phyloP scores from a whole-genome alignment of 2,113 vertebrate species.

The Psophia crepitans region DNA sequence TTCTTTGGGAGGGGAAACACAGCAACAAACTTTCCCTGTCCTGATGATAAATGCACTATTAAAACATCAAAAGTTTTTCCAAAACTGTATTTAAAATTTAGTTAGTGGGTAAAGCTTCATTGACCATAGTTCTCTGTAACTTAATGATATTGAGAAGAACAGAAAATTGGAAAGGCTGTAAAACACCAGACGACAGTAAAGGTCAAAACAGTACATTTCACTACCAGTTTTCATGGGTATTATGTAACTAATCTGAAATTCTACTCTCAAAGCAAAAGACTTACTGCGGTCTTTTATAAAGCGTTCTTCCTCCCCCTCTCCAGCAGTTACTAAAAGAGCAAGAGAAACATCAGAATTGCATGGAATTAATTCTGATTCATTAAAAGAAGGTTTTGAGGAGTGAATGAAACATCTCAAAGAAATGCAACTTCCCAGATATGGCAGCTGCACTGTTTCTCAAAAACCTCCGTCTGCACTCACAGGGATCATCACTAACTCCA shows the following conservation, averaged over 20 bases:
- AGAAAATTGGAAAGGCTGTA: background rate
- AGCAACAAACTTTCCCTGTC: background rate
- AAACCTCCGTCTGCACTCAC: background rate
- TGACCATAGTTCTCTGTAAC: background rate
- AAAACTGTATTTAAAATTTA: background rate
- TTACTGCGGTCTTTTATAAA: background rate
- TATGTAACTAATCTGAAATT: background rate
- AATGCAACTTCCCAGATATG: background rate
- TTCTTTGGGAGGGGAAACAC: background rate
- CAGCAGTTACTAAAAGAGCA: background rate
- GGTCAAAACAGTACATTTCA: background rate
- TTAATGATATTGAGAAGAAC: background rate
- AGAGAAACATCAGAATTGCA: background rate
- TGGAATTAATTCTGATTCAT: background rate
- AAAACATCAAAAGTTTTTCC: background rate
- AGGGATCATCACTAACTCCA: background rate
- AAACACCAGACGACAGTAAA: background rate
- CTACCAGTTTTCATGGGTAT: background rate
- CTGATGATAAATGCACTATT: background rate
- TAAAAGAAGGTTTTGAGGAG: background rate
- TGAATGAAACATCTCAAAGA: background rate
- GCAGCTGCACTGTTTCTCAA: background rate
- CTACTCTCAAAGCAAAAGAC: slow-evolving; percentile 5
- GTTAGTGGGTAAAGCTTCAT: background rate
- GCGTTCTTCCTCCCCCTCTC: background rate